Conservation (phyloP, 2,113 vertebrate species). For the Rallus limicola region DNA sequence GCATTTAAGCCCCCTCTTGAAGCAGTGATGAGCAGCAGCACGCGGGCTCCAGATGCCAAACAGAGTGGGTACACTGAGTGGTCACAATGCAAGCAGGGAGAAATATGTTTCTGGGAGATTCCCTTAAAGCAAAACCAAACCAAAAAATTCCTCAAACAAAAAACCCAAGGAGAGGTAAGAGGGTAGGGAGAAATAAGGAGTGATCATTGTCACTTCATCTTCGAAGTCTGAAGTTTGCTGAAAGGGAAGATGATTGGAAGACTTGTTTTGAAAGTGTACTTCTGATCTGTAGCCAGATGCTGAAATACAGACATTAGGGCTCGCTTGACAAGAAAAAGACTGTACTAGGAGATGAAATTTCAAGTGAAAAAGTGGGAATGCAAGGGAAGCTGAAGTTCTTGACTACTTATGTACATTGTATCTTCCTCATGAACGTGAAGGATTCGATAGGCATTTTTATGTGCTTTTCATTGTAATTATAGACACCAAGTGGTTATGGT, state of each 20-base stretch:
- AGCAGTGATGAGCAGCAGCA: neutral
- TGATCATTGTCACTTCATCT: neutral
- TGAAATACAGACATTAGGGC: neutral
- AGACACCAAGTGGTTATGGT: neutral
- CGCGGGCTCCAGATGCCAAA: neutral
- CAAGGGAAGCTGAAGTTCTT: neutral
- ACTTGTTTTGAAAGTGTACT: neutral
- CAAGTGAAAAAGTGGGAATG: neutral
- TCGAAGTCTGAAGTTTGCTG: neutral
- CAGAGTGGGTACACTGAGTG: rapidly evolving
- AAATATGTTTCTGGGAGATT: neutral
- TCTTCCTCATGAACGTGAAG: neutral
- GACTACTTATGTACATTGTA: neutral
- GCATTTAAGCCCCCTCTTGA: neutral
- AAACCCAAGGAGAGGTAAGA: neutral
- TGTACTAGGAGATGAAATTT: neutral
- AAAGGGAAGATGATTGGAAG: neutral
- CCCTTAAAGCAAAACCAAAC: too few species aligned
- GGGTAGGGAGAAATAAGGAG: neutral
- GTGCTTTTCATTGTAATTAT: neutral
- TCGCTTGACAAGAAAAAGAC: neutral
- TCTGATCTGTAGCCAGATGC: neutral
- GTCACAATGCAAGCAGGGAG: neutral
- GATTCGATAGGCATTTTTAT: neutral
- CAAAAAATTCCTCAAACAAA: too few species aligned